Conservation (phyloP, 1,140 invertebrate genomes). For the Hetaerina americana region DNA sequence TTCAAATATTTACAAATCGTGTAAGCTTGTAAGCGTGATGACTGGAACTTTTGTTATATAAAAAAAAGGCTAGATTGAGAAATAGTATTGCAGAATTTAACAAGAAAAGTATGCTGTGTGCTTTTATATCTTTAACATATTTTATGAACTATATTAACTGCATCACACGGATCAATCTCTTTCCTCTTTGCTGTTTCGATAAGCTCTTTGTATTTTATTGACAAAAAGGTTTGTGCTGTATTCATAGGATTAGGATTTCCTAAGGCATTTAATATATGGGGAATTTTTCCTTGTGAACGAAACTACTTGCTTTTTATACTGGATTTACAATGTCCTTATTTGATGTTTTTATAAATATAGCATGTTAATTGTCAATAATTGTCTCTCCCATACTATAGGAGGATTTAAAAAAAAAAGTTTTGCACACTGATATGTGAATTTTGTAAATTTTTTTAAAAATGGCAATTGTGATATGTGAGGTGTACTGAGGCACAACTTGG, state of each 20-base stretch:
- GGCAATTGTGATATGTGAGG: neutral
- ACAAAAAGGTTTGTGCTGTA: neutral
- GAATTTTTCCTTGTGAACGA: neutral
- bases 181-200: neutral
- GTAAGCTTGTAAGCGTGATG: neutral
- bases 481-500: too few species aligned
- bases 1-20: neutral
- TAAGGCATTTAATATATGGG: neutral
- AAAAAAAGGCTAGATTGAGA: neutral
- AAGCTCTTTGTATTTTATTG: neutral
- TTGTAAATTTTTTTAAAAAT: neutral
- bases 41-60: neutral
- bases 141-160: neutral
- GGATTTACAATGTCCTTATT: neutral
- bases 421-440: neutral
- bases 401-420: neutral
- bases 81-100: neutral
- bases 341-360: neutral
- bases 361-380: too few species aligned
- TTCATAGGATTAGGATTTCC: neutral
- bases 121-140: conserved; percentile 1
- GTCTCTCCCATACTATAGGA: neutral
- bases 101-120: neutral
- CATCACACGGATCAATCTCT: neutral
- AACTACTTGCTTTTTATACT: neutral